Evolutionary conservation across 2,113 vertebrate genomes (phyloP).

Genomic region (Chionodraco myersi): DNA sequence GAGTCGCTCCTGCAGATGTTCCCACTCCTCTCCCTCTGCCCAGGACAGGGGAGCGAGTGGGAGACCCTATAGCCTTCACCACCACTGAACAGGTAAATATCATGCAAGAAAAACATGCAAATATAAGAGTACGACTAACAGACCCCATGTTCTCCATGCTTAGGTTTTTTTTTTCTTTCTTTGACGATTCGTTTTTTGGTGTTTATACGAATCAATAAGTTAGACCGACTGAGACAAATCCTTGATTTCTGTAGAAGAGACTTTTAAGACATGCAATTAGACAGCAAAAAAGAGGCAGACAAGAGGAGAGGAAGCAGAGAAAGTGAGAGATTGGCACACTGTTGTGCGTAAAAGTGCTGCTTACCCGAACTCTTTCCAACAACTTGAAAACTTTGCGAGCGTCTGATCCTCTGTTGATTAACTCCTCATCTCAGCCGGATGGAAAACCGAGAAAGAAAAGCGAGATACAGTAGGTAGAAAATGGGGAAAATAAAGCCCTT

Average conservation of each 20-base stretch:
- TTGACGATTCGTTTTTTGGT: not conserved
- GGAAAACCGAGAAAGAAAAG: constrained; percentile 24
- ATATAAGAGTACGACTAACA: not conserved
- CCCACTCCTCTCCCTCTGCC: constrained; percentile 7
- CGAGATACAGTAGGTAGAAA: constrained; percentile 6
- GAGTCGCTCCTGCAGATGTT: constrained; percentile 56
- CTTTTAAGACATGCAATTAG: not conserved
- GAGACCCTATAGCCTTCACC: not conserved
- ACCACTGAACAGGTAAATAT: not conserved
- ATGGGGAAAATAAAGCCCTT: constrained; percentile 50
- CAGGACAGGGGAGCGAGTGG: not conserved
- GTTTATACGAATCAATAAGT: not conserved
- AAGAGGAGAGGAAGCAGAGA: not conserved
- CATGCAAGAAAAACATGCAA: not conserved
- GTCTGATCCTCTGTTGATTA: constrained; percentile 48
- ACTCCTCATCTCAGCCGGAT: constrained; percentile 65
- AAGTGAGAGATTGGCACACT: not conserved
- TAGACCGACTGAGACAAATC: not conserved
- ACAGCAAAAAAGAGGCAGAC: not conserved
- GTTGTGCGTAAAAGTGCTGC: constrained; percentile 62
- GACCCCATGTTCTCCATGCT: no score
- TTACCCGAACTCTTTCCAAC: constrained; percentile 68
- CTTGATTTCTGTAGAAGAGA: not conserved
- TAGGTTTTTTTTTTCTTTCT: not conserved
- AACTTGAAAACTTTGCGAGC: constrained; percentile 50